These are phyloP conservation scores for Hippocampus comes DNA, from an alignment of 2,113 vertebrate genomes.

Conservation along the genomic window DNA sequence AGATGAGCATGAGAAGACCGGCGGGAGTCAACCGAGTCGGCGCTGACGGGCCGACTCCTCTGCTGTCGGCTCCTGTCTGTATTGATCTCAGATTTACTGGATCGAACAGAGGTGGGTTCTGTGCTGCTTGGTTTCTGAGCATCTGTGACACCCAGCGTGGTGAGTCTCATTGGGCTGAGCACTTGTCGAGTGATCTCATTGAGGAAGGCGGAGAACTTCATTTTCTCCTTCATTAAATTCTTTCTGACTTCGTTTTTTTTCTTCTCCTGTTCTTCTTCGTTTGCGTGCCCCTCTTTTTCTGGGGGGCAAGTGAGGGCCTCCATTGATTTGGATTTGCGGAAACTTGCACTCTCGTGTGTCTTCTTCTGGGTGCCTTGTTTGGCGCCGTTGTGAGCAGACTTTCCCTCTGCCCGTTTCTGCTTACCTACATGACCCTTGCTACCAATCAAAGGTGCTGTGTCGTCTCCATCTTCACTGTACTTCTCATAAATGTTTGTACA, in stretches of 20 bases:
- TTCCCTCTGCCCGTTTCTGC: constrained; percentile 27
- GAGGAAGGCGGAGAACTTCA: constrained; percentile 78
- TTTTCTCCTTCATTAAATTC: constrained; percentile 72
- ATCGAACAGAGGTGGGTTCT: constrained; percentile 20
- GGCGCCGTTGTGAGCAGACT: constrained; percentile 3
- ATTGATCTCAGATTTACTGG: constrained; percentile 32
- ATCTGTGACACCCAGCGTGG: constrained; percentile 69
- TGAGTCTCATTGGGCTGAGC: constrained; percentile 76
- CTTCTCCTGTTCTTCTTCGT: constrained; percentile 43
- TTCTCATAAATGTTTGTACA: constrained; percentile 65
- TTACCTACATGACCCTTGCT: constrained; percentile 27
- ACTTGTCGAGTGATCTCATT: constrained; percentile 81
- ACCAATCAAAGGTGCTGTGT: constrained; percentile 50
- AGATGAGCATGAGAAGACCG: constrained; percentile 28
- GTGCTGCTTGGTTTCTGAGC: constrained; percentile 41
- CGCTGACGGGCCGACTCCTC: constrained; percentile 31
- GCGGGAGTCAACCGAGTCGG: constrained; percentile 50
- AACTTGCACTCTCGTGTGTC: constrained; percentile 7
- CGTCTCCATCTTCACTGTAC: constrained; percentile 58
- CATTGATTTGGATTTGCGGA: constrained; percentile 76
- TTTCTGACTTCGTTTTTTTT: constrained; percentile 54
- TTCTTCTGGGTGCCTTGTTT: constrained; percentile 46
- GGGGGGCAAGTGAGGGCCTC: constrained; percentile 65
- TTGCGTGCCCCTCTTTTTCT: constrained; percentile 27
- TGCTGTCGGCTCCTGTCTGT: constrained; percentile 22